Base-by-base conservation (phyloP, 2,113 vertebrate species). In the Tachysurus vachellii region DNA sequence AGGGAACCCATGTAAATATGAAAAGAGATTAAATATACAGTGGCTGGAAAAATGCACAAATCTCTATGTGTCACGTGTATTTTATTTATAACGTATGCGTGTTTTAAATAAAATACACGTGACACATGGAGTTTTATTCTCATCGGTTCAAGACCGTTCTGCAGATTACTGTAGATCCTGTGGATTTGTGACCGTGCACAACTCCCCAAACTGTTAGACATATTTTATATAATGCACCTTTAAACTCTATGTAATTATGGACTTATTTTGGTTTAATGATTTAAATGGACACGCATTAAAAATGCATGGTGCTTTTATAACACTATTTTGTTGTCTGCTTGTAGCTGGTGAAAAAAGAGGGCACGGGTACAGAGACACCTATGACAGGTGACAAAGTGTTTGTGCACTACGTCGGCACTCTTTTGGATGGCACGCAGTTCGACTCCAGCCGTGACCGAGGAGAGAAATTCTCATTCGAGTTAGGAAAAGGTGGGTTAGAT, bases 351-450 rank as follows among this genome's bases (percentile, higher is more conserved):
- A 99, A 97, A 93, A 95, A 93, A 87, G 98, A 98, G 93, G 98
- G 98, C 56, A 96, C 92, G 1, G 96, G 96, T 57, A 93, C 93
- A 0, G 97, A 98, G 88, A 92, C 91, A 57, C 98, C 98, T 0
- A 97, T 99, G 97, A 97, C 95, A 0, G 98, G 98, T 3, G 98
- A 99, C 92, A 98, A 97, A 91, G 98, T 99, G 89, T 97, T 91
- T 0, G 98, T 99, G 53, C 98, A 99, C 93, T 99, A 99, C 91
- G 97, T 97, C 1, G 98, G 98, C 13, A 98, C 96, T 85, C 95
- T 99, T 82, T 89, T 97, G 12, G 97, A 99, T 88, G 98, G 98
- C 80, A 97, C 97, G 77, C 96, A 95, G 89, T 99, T 99, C 89
- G 98, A 99, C 91, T 99, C 98, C 44, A 99, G 98, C 90, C 94